These are phyloP conservation scores for Odocoileus virginianus DNA, from an alignment of 2,113 vertebrate species.

Conservation along the genomic window DNA sequence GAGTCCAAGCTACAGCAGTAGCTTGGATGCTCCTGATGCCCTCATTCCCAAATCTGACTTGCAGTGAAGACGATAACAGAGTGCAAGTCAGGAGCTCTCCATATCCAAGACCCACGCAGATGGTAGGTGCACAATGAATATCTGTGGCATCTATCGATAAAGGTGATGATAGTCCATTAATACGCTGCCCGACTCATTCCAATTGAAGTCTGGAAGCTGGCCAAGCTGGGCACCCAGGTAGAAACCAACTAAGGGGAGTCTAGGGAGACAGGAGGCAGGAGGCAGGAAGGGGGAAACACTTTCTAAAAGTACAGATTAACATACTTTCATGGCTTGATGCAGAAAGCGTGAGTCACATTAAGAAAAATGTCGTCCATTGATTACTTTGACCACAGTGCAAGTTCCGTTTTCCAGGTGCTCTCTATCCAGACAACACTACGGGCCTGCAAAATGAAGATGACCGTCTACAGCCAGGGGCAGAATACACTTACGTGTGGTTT, in stretches of 20 bases:
- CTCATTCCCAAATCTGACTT: not conserved
- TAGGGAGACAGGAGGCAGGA: not conserved
- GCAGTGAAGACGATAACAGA: not conserved
- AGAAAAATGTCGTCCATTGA: not conserved
- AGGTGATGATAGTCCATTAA: not conserved
- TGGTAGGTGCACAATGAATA: not conserved
- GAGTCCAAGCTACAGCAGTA: not conserved
- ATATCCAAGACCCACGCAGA: not conserved
- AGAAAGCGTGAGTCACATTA: not conserved
- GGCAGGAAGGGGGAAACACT: not conserved
- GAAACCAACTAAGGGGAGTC: not conserved
- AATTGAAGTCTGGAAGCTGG: not conserved
- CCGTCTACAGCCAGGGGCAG: constrained; percentile 78
- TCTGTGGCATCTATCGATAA: not conserved
- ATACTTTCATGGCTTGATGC: not conserved
- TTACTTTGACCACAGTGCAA: not conserved
- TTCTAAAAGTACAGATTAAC: not conserved
- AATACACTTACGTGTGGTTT: constrained; percentile 82
- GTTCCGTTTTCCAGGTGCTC: constrained; percentile 79
- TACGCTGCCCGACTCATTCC: not conserved
- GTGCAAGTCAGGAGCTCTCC: not conserved
- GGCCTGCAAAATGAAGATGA: constrained; percentile 82
- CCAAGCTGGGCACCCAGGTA: not conserved
- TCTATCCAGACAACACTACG: constrained; percentile 86
- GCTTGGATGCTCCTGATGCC: not conserved